Conservation (phyloP, 2,113 vertebrate species). For the Sakesphorus luctuosus region DNA sequence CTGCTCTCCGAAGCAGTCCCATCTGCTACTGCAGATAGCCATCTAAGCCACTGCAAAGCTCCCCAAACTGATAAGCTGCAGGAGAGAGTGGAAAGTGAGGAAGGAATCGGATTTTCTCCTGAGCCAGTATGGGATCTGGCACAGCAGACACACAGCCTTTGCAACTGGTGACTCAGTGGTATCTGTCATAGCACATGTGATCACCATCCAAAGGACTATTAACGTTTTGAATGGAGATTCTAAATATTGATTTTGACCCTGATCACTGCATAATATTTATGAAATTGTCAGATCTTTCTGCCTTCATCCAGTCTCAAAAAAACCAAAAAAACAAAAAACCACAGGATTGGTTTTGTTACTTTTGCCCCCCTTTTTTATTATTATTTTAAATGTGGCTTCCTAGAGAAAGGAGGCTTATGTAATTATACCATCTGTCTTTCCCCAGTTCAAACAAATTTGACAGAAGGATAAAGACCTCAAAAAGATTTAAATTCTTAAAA, state of each 20-base stretch:
- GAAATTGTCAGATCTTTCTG: background rate
- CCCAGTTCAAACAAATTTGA: background rate
- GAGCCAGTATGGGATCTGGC: background rate
- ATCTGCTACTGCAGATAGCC: background rate
- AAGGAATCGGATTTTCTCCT: background rate
- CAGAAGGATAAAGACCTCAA: background rate
- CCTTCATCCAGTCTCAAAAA: background rate
- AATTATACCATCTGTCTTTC: conserved; percentile 28
- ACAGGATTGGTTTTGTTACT: background rate
- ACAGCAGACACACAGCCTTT: background rate
- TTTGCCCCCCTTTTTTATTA: background rate
- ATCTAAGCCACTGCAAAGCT: background rate
- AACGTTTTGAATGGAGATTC: background rate
- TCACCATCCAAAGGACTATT: background rate
- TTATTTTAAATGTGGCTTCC: background rate
- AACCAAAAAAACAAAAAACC: background rate
- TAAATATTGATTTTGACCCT: background rate
- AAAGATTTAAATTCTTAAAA: conserved; percentile 24
- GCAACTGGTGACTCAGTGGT: background rate
- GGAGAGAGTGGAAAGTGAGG: background rate
- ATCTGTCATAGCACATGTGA: background rate
- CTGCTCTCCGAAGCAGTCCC: background rate
- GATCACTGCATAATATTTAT: background rate
- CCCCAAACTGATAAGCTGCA: background rate
- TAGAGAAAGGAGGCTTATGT: background rate